Conservation (phyloP, 2,113 vertebrate genomes). For the Coreoperca whiteheadi region DNA sequence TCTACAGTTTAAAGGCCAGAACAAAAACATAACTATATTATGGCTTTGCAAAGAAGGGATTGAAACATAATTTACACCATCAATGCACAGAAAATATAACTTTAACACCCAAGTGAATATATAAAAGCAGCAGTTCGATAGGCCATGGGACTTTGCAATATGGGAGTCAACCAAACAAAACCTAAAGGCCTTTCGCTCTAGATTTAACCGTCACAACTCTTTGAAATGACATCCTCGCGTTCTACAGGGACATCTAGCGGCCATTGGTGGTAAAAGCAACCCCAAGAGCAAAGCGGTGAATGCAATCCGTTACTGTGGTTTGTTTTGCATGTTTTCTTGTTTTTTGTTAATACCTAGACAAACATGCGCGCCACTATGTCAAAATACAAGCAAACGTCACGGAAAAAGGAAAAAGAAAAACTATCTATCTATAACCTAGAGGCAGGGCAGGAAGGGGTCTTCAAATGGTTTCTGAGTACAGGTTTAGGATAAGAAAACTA, state of each 20-base stretch:
- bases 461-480: neutral
- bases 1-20: neutral
- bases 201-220: neutral
- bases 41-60: neutral
- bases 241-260: conserved; percentile 3
- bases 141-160: no score
- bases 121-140: neutral
- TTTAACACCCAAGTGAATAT: neutral
- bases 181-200: no score
- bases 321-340: neutral
- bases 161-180: no score
- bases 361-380: neutral
- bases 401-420: no score
- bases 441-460: neutral
- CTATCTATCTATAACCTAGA: neutral
- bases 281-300: neutral
- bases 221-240: neutral
- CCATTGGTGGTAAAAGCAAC: neutral
- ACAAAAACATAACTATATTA: neutral
- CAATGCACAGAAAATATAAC: neutral
- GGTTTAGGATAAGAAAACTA: no score
- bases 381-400: neutral
- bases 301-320: no score
- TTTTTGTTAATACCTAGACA: neutral
- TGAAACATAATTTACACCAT: neutral